Evolutionary conservation across 2,888 invertebrate genomes (phyloP).

Genomic region (Polia nebulosa): DNA sequence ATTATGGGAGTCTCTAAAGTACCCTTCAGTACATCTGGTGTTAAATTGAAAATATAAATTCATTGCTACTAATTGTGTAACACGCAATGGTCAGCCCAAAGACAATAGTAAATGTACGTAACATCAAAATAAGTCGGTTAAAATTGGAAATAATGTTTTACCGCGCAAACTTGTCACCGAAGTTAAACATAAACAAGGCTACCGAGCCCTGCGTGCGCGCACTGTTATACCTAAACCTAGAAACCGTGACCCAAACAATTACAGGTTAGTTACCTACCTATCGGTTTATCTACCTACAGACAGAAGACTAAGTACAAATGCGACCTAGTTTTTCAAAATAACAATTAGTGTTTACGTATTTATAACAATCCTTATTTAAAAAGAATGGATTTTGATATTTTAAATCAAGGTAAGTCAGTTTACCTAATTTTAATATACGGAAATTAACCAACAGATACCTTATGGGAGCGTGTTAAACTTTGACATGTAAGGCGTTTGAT

Average conservation of each 20-base stretch:
- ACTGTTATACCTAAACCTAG: conserved; percentile 19
- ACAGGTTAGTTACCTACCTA: conserved; percentile 12
- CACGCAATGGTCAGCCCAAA: no score
- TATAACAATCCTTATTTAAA: neutral
- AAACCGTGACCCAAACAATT: conserved; percentile 43
- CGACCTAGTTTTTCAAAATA: neutral
- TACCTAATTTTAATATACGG: neutral
- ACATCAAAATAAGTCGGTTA: no score
- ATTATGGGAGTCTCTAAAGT: no score
- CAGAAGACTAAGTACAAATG: neutral
- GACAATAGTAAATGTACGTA: no score
- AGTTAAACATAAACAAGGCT: conserved; percentile 7
- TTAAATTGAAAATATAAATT: no score
- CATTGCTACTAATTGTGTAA: no score
- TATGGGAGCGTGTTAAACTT: neutral
- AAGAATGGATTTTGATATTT: neutral
- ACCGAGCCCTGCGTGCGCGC: conserved; percentile 17
- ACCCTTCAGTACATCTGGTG: no score
- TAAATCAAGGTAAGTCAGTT: neutral
- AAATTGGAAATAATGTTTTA: neutral
- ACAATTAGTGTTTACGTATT: neutral
- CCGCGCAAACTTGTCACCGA: neutral
- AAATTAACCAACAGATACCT: neutral
- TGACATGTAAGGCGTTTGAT: no score
- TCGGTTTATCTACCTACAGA: neutral